phyloP scores from a whole-genome alignment of 2,113 vertebrate genomes.

The Microcebus lehilahytsara region DNA sequence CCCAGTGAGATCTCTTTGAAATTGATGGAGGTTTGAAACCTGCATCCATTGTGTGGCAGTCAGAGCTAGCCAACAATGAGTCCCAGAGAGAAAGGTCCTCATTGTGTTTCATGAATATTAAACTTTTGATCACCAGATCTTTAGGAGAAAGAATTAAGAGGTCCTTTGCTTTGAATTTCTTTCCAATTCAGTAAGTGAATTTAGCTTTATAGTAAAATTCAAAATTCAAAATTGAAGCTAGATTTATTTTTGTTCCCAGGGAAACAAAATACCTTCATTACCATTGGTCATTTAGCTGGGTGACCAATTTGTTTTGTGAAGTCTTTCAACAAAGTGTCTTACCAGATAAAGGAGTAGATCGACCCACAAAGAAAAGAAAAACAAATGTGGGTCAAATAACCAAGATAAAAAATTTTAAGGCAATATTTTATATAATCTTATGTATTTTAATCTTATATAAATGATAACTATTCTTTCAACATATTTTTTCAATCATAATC shows the following conservation, averaged over 20 bases:
- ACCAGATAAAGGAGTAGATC: neutral
- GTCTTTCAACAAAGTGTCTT: neutral
- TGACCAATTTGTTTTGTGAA: neutral
- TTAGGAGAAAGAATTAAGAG: neutral
- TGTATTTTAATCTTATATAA: neutral
- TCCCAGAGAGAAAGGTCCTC: neutral
- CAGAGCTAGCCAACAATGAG: neutral
- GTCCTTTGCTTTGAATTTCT: neutral
- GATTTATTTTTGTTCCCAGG: neutral
- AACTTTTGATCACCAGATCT: neutral
- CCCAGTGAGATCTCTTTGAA: neutral
- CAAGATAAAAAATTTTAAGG: neutral
- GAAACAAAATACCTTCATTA: neutral
- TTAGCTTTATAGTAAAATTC: neutral
- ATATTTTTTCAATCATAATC: neutral
- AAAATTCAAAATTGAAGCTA: neutral
- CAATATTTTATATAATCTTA: neutral
- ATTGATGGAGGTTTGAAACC: neutral
- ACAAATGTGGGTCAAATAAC: neutral
- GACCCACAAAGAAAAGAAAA: neutral
- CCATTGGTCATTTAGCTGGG: neutral
- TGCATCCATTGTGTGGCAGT: neutral
- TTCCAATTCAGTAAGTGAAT: neutral
- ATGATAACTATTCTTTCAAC: neutral
- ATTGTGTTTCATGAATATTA: neutral